These are phyloP conservation scores for Brachionus rotundiformis DNA, from an alignment of 1,140 invertebrate species.

Conservation along the genomic window DNA sequence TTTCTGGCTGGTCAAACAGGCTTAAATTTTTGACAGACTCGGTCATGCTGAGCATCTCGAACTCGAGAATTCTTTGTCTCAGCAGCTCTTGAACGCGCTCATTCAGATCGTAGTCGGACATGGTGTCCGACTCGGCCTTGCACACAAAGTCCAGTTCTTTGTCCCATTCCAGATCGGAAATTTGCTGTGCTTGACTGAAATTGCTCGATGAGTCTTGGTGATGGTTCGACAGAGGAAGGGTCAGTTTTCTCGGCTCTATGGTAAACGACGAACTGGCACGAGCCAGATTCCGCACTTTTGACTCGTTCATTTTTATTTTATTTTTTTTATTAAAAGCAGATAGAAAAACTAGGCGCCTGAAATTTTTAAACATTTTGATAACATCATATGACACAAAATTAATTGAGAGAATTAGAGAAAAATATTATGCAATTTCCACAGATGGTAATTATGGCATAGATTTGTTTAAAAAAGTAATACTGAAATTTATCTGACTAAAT, in stretches of 20 bases:
- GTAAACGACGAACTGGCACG: neutral
- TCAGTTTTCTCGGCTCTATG: neutral
- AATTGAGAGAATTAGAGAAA: slow-evolving; percentile 14
- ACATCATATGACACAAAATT: slow-evolving; percentile 33
- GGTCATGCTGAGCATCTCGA: neutral
- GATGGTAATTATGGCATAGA: slow-evolving; percentile 24
- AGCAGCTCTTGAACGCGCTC: slow-evolving; percentile 7
- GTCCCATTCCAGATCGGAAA: slow-evolving; percentile 42
- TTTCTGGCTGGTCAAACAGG: neutral
- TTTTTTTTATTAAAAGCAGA: neutral
- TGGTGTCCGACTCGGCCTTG: slow-evolving; percentile 8
- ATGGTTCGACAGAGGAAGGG: neutral
- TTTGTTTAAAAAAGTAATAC: neutral
- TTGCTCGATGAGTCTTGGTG: neutral
- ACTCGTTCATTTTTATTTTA: slow-evolving; percentile 24
- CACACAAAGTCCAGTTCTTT: slow-evolving; percentile 33
- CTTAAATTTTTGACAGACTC: neutral
- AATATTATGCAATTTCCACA: slow-evolving; percentile 19
- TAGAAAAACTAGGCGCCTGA: slow-evolving; percentile 8
- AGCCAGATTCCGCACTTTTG: neutral
- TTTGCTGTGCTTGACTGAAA: neutral
- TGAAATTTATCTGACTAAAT: neutral
- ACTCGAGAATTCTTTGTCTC: slow-evolving; percentile 11
- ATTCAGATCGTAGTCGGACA: slow-evolving; percentile 24
- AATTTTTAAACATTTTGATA: slow-evolving; percentile 22